A percentile compares a stretch with the other conserved stretches of the same genome.
phyloP scores from a whole-genome alignment of 2,888 invertebrate species.

The Eristalis pertinax region DNA sequence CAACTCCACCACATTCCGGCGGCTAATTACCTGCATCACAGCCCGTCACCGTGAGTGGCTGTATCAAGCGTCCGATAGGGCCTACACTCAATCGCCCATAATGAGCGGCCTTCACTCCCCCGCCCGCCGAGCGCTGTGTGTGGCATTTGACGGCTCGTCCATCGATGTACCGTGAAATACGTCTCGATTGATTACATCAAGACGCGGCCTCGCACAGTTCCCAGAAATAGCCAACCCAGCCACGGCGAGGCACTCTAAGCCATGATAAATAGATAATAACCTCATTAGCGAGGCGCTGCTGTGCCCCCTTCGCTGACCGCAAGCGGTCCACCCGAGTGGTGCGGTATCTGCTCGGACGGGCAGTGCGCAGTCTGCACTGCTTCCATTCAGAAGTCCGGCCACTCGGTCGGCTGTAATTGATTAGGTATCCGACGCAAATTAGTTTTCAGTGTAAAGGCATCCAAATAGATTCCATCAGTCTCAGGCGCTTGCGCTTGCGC shows the following conservation, averaged over 20 bases:
- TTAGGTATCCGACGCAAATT: conserved; percentile 60
- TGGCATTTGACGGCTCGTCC: not conserved
- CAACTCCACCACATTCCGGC: too few species aligned
- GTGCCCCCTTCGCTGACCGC: not conserved
- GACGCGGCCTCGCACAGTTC: conserved; percentile 18
- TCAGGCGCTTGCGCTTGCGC: too few species aligned
- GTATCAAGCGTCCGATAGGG: not conserved
- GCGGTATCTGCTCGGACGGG: conserved; percentile 38
- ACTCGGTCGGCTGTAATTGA: conserved; percentile 59
- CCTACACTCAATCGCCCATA: not conserved
- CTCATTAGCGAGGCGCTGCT: conserved; percentile 24
- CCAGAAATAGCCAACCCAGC: not conserved
- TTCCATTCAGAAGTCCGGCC: conserved; percentile 46
- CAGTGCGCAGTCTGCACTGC: conserved; percentile 26
- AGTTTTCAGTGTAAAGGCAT: conserved; percentile 61
- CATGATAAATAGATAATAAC: conserved; percentile 36
- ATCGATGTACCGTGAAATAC: conserved; percentile 16
- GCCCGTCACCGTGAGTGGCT: not conserved
- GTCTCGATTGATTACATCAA: conserved; percentile 12
- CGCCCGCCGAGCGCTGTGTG: not conserved
- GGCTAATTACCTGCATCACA: not conserved
- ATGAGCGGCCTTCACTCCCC: not conserved
- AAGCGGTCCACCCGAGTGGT: not conserved
- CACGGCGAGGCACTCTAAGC: not conserved
- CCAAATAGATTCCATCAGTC: conserved; percentile 31